A percentile compares a stretch with the other conserved stretches of the same genome.
phyloP scores from a whole-genome alignment of 2,113 vertebrate species.

The Phrynosoma platyrhinos region DNA sequence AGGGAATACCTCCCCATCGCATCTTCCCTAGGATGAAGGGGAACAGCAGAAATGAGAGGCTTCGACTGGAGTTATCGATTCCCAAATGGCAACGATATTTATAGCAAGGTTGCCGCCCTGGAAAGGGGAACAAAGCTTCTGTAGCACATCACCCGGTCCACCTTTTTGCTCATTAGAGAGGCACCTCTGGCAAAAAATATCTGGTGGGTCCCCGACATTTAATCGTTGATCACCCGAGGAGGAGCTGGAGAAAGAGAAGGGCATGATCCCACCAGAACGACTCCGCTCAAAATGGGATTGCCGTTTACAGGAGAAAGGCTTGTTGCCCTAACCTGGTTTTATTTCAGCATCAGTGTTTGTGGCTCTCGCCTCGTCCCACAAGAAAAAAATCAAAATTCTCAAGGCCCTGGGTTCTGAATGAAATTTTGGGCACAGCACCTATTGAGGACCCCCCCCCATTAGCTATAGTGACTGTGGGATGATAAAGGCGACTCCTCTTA shows the following conservation, averaged over 20 bases:
- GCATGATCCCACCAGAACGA: background rate
- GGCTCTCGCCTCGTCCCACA: too few species aligned
- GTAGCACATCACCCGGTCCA: background rate
- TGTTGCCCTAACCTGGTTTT: too few species aligned
- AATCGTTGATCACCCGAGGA: background rate
- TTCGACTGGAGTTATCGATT: background rate
- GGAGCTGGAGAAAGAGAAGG: background rate
- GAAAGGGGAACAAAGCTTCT: background rate
- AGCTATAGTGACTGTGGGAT: too few species aligned
- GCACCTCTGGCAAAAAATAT: too few species aligned
- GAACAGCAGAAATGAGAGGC: background rate
- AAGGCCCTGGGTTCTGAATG: too few species aligned
- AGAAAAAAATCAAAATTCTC: too few species aligned
- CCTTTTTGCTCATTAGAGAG: background rate
- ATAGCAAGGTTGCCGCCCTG: constrained; percentile 14
- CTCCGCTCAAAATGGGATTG: too few species aligned
- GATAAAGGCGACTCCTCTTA: background rate
- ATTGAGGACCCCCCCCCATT: background rate
- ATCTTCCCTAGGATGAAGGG: background rate
- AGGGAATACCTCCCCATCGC: background rate
- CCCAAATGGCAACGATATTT: constrained; percentile 26
- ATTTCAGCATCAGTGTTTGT: too few species aligned
- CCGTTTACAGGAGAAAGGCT: background rate
- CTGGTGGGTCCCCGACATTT: background rate
- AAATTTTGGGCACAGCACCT: background rate